phyloP scores from a whole-genome alignment of 2,113 vertebrate genomes.

The Myodes glareolus region DNA sequence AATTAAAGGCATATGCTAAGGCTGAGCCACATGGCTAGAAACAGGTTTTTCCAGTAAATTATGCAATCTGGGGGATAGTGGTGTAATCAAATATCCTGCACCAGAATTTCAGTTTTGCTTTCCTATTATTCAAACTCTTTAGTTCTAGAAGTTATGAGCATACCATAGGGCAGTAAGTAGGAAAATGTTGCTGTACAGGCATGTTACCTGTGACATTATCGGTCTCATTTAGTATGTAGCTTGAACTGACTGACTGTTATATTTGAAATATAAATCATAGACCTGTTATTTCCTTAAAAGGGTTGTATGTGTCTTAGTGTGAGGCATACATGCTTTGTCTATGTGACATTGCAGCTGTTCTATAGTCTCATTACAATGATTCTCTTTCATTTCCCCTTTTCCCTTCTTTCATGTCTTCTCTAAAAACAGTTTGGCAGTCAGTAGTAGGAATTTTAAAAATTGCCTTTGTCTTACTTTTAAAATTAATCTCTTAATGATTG shows the following conservation, averaged over 20 bases:
- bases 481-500: not conserved
- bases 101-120: slow-evolving; percentile 59
- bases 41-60: not conserved
- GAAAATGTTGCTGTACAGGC: not conserved
- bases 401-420: not conserved
- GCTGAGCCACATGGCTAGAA: not conserved
- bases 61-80: not conserved
- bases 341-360: not conserved
- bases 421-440: not conserved
- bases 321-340: not conserved
- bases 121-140: slow-evolving; percentile 68
- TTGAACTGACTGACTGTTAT: not conserved
- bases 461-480: not conserved
- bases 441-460: not conserved
- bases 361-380: not conserved
- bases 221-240: not conserved
- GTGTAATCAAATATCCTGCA: not conserved
- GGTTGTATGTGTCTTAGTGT: not conserved
- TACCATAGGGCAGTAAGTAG: not conserved
- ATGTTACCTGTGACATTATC: not conserved
- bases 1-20: not conserved
- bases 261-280: not conserved
- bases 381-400: not conserved
- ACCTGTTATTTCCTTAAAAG: not conserved
- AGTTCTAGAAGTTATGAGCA: slow-evolving; percentile 39